Evolutionary conservation across 2,888 invertebrate species (phyloP).

Genomic region (Perdita meconis): DNA sequence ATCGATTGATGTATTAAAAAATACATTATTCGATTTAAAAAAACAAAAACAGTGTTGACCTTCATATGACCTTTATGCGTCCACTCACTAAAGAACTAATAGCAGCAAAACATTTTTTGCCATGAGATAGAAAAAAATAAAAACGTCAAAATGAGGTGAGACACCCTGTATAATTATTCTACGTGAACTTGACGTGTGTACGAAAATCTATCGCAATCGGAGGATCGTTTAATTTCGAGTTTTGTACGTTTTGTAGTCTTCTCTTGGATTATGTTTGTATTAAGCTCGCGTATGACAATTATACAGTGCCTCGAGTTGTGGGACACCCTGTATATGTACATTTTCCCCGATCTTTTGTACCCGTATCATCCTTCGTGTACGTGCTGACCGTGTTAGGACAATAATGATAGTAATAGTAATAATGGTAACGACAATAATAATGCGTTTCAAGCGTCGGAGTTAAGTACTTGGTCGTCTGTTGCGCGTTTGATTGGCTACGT

Average conservation of each 20-base stretch:
- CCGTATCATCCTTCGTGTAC: conserved; percentile 35
- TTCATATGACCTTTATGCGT: too few species aligned
- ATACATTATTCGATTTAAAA: too few species aligned
- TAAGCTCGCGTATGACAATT: neutral
- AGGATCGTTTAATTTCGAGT: neutral
- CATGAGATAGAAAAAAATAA: too few species aligned
- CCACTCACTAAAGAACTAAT: too few species aligned
- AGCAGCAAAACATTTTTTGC: too few species aligned
- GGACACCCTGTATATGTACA: conserved; percentile 26
- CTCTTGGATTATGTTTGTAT: neutral
- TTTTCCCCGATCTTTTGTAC: conserved; percentile 36
- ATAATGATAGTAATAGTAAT: conserved; percentile 44
- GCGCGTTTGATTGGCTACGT: conserved; percentile 28
- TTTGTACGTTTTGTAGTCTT: neutral
- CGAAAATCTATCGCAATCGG: too few species aligned
- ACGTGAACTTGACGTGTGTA: too few species aligned
- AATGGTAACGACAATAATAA: conserved; percentile 25
- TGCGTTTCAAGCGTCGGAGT: conserved; percentile 11
- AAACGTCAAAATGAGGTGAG: too few species aligned
- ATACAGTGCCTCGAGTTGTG: neutral
- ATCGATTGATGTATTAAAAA: too few species aligned
- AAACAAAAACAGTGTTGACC: too few species aligned
- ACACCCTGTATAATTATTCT: too few species aligned
- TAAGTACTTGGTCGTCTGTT: conserved; percentile 13
- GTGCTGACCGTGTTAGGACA: conserved; percentile 51